Conservation (phyloP, 2,888 invertebrate genomes). For the Peribatodes rhomboidaria region DNA sequence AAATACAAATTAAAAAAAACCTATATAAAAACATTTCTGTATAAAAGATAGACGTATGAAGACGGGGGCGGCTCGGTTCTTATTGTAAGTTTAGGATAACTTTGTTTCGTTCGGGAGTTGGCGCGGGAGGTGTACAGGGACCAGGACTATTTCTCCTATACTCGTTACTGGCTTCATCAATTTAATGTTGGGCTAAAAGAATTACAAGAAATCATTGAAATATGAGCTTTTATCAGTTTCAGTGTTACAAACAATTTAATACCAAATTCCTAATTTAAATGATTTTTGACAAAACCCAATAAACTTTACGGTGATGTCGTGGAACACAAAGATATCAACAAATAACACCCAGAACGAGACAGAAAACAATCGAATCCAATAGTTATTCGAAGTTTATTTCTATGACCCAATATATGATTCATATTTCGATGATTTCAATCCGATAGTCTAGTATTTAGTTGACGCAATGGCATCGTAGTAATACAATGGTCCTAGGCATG, state of each 20-base stretch:
- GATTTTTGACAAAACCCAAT: no score
- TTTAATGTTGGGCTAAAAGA: neutral
- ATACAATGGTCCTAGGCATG: conserved; percentile 5
- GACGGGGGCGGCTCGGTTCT: conserved; percentile 70
- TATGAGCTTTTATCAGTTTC: no score
- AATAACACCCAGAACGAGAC: no score
- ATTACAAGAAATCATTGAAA: neutral
- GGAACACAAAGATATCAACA: no score
- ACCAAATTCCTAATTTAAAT: no score
- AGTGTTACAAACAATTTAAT: no score
- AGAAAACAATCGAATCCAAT: no score
- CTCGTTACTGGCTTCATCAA: neutral
- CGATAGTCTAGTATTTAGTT: neutral
- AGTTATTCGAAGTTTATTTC: no score
- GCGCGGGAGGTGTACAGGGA: conserved; percentile 15
- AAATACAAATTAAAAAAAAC: conserved; percentile 57
- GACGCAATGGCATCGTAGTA: conserved; percentile 8
- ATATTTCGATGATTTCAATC: neutral
- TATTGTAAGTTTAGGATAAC: conserved; percentile 68
- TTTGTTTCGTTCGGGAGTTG: conserved; percentile 41
- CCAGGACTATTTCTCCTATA: neutral
- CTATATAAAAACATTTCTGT: conserved; percentile 77
- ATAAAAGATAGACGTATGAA: conserved; percentile 70
- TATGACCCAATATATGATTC: no score
- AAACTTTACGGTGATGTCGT: no score